Evolutionary conservation across 2,888 invertebrate species (phyloP).

Genomic region (Morinoia aosen): DNA sequence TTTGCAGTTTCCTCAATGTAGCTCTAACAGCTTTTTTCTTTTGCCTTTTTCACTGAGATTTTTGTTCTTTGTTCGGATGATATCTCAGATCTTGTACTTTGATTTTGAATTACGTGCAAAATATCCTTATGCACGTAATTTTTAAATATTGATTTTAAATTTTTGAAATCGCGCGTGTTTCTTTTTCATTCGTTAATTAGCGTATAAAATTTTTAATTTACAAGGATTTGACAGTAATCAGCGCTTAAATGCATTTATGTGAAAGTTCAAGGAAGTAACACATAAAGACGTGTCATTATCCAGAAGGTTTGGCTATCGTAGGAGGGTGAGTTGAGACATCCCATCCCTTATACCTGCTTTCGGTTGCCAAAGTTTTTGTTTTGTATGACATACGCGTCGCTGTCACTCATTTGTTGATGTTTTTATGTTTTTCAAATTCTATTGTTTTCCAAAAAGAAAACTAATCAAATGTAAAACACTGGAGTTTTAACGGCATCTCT

Average conservation of each 20-base stretch:
- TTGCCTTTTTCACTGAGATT: not conserved
- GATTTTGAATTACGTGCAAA: too few species aligned
- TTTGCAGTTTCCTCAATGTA: too few species aligned
- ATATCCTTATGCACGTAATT: too few species aligned
- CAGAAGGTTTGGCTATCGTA: too few species aligned
- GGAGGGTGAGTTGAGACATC: not conserved
- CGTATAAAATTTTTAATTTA: not conserved
- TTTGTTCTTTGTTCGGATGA: not conserved
- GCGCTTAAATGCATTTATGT: not conserved
- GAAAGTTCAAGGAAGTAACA: not conserved
- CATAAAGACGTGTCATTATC: not conserved
- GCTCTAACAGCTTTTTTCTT: not conserved
- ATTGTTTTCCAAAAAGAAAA: too few species aligned
- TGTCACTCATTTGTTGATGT: too few species aligned
- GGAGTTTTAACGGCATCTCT: too few species aligned
- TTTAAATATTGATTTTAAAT: not conserved
- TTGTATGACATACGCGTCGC: too few species aligned
- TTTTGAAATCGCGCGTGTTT: not conserved
- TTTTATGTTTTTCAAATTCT: too few species aligned
- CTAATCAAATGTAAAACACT: too few species aligned
- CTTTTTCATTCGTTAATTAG: not conserved
- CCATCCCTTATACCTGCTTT: too few species aligned
- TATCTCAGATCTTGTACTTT: not conserved
- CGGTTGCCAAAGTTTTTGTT: too few species aligned
- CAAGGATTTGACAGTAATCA: not conserved